These are phyloP conservation scores for Drosophila bocqueti DNA, from an alignment of 1,140 invertebrate species.

Conservation along the genomic window DNA sequence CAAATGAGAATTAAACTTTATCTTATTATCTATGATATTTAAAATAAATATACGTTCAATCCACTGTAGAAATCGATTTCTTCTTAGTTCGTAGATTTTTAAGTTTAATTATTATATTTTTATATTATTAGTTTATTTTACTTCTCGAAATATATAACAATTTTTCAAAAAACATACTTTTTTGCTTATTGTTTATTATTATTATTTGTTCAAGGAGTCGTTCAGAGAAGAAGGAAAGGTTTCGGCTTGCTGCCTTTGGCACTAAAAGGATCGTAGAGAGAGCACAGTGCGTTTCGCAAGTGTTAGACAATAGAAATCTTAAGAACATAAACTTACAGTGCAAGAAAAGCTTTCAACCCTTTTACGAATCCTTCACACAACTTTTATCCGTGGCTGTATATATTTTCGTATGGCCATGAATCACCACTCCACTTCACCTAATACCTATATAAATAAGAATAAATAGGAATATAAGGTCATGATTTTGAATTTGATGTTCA, in stretches of 20 bases:
- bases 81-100: constrained; percentile 55
- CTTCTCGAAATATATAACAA: constrained; percentile 79
- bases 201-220: not conserved
- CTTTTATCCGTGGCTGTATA: constrained; percentile 20
- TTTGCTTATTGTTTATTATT: constrained; percentile 25
- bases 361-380: constrained; percentile 15
- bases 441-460: constrained; percentile 22
- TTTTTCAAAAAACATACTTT: constrained; percentile 53
- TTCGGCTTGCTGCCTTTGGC: constrained; percentile 11
- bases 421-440: constrained; percentile 18
- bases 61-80: constrained; percentile 53
- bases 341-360: constrained; percentile 6
- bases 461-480: constrained; percentile 4
- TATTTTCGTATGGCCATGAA: constrained; percentile 37
- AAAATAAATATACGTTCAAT: constrained; percentile 38
- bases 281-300: constrained; percentile 17
- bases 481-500: constrained; percentile 15
- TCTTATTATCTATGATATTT: constrained; percentile 43
- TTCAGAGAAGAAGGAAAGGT: constrained; percentile 13
- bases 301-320: constrained; percentile 46
- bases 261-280: constrained; percentile 17
- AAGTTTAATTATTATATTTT: constrained; percentile 48
- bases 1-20: constrained; percentile 54
- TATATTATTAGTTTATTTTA: constrained; percentile 77
- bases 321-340: constrained; percentile 8